Base-by-base conservation (phyloP, 2,888 invertebrate species). In the Sisyra terminalis region DNA sequence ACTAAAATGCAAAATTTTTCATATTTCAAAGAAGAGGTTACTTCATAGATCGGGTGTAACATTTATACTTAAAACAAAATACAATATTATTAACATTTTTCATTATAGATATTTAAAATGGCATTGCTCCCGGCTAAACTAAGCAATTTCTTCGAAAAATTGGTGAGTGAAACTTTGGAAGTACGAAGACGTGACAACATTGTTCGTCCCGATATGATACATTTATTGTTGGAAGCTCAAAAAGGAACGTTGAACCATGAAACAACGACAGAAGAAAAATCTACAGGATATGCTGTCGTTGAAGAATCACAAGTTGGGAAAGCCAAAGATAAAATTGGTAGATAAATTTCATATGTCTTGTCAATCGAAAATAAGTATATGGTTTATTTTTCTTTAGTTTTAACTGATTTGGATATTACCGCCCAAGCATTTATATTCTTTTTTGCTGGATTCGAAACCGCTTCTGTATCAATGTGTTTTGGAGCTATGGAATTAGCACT, bases 181-280 rank as follows among this genome's bases (percentile, higher is more conserved):
- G 29, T 30, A 1, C 48, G 60, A 1, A 51, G 57, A 16, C 48
- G 54, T 13, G 42, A 54, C 36, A 49, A 48, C 3, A 55, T 62
- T 3, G 42, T 55, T 1, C 48, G 63, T 36, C 58, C 57, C 0
- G 63, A 63, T 46, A 59, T 63, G 58, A 58, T 64, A 13, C 55
- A 61, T 32, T 44, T 61, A 13, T 39, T 62, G 36, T 53, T 60
- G 53, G 52, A 58, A 40, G 56, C 55, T 1, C 48, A 45, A 10
- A 45, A 46, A 34, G 40, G 46, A 31, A 34, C 13, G 8, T 34
- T 36, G 16, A 2, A 40, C 14, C 5, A 40, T 16, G 41, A 30
- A 9, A 17, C 35, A 2, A 30, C 7, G 11, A 31, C n/a, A 8
- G 16, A 40, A 41, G 11, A 34, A 2, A 14, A 35, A 24, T 24